Evolutionary conservation across 2,113 vertebrate species (phyloP).

Genomic region (Ceratotherium simum): DNA sequence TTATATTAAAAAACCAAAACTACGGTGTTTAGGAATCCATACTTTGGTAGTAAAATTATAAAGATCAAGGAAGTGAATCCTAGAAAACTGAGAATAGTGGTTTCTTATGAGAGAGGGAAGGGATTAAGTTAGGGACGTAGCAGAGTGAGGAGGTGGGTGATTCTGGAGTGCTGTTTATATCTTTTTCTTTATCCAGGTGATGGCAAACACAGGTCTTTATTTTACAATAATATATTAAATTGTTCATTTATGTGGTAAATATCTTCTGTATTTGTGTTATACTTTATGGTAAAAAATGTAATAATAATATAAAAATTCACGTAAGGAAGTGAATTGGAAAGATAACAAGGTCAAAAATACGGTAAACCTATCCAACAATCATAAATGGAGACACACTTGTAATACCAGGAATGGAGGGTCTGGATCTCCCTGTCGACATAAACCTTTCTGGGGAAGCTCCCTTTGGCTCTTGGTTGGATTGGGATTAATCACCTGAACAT

Average conservation of each 20-base stretch:
- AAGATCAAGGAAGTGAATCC: background rate
- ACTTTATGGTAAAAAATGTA: background rate
- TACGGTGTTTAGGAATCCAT: background rate
- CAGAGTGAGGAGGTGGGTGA: background rate
- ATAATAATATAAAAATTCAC: background rate
- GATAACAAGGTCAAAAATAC: background rate
- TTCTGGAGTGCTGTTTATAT: background rate
- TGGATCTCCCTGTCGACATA: background rate
- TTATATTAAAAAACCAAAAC: background rate
- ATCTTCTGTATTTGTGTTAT: background rate
- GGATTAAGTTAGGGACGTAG: background rate
- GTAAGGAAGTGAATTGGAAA: background rate
- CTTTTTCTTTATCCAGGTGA: background rate
- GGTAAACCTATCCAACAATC: background rate
- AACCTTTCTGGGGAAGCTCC: background rate
- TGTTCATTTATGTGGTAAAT: background rate
- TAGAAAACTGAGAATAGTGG: background rate
- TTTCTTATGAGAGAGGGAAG: background rate
- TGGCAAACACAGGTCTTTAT: background rate
- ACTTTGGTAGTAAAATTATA: background rate
- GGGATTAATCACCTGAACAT: background rate
- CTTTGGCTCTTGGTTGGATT: background rate
- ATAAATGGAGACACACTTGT: background rate
- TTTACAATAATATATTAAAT: background rate
- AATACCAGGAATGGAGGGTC: background rate